Percentiles rank a stretch among this genome's conserved stretches.
phyloP scores from a whole-genome alignment of 2,113 vertebrate genomes.

The Gnathonemus echidnorhynchus region DNA sequence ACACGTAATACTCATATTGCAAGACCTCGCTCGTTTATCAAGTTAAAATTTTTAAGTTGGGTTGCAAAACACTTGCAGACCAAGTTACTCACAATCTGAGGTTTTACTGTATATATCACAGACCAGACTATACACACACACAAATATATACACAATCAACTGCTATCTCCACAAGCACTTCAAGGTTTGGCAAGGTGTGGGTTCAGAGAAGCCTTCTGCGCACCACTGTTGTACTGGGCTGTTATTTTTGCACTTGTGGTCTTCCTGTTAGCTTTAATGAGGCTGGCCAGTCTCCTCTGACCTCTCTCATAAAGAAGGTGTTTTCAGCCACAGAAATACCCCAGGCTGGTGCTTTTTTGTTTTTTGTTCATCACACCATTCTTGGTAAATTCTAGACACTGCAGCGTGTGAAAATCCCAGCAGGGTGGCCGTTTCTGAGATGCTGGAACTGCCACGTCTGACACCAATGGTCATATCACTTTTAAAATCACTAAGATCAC shows the following conservation, averaged over 20 bases:
- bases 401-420: not conserved
- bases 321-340: not conserved
- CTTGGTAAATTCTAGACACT: not conserved
- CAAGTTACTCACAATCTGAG: no score
- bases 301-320: not conserved
- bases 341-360: not conserved
- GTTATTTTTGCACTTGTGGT: not conserved
- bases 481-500: not conserved
- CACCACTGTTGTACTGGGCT: not conserved
- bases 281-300: not conserved
- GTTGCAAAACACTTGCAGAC: no score
- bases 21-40: no score
- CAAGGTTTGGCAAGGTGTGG: not conserved
- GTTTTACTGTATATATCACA: not conserved
- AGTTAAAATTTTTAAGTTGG: no score
- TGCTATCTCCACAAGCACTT: not conserved
- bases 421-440: not conserved
- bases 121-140: not conserved
- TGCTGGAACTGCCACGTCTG: not conserved
- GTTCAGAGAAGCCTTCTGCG: not conserved
- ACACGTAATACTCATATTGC: no score
- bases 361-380: not conserved
- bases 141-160: not conserved
- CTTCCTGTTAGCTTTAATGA: not conserved
- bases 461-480: not conserved